Base-by-base conservation (phyloP, 1,140 invertebrate species). In the Drosophila parabipectinata region DNA sequence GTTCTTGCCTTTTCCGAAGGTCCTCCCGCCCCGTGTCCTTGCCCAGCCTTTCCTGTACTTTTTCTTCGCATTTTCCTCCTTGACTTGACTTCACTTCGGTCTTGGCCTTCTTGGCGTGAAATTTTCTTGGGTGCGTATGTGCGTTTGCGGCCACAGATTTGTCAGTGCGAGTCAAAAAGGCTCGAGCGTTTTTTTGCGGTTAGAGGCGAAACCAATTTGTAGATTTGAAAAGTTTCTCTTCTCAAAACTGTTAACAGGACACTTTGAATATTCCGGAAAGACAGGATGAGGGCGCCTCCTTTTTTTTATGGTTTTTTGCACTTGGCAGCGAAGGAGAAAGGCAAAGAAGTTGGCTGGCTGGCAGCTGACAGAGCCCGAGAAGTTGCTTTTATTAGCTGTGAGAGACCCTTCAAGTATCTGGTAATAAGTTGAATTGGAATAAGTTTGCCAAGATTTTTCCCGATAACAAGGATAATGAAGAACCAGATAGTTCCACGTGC, bases 121-220 rank as follows among this genome's bases (percentile, higher is more conserved):
- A 76, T 77, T 62, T 77, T 14, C 28, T 15, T 9, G 8, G 39
- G 61, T 47, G 66, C 63, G 50, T 59, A 52, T 56, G 68, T 44
- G 72, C 55, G 53, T 51, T 28, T 26, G 30, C 6, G 21, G 28
- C 28, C 41, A 24, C n/a, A 74, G 58, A 68, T 80, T 80, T 76
- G 66, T 59, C 58, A 79, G 58, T 24, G 61, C 56, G 62, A 59
- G 60, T 72, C 63, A 57, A n/a, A 69, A 69, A 79, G 66, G 47
- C 66, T 76, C 66, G 54, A 59, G 56, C 52, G 72, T 81, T 77
- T 78, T 71, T 52, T 58, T 88, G 75, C 60, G 83, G 84, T 79
- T 88, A 79, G 64, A 83, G 83, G 83, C 83, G 84, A 88, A 87
- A 88, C 83, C 83, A 88, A 88, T 88, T 88, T 88, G 83, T 79